Evolutionary conservation across 2,113 vertebrate genomes (phyloP).

Genomic region (Seriola dumerili): DNA sequence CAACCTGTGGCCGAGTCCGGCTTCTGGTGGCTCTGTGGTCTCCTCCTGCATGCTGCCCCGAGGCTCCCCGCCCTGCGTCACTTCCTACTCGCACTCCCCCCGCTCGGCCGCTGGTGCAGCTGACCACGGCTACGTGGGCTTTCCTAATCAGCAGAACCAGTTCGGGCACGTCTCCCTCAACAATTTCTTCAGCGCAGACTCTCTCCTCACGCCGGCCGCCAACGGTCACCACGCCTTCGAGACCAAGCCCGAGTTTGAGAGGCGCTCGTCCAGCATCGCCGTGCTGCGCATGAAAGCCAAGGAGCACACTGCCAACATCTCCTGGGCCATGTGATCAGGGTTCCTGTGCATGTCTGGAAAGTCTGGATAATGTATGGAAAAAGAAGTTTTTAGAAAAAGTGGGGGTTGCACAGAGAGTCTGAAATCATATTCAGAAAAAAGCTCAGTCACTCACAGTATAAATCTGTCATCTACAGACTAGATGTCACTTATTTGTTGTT

Average conservation of each 20-base stretch:
- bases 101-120: slow-evolving; percentile 72
- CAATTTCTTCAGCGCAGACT: slow-evolving; percentile 96
- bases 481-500: not conserved
- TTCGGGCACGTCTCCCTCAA: slow-evolving; percentile 95
- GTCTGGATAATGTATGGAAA: slow-evolving; percentile 4
- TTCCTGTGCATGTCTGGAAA: not conserved
- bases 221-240: slow-evolving; percentile 94
- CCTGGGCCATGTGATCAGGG: slow-evolving; percentile 94
- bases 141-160: slow-evolving; percentile 97
- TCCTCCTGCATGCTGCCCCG: slow-evolving; percentile 97
- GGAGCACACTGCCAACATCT: slow-evolving; percentile 98
- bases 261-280: slow-evolving; percentile 97
- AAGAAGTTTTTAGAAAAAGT: not conserved
- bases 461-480: not conserved
- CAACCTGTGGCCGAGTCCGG: slow-evolving; percentile 94
- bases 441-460: slow-evolving; percentile 22
- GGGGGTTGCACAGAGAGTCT: slow-evolving; percentile 1
- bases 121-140: slow-evolving; percentile 93
- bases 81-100: slow-evolving; percentile 93
- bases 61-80: slow-evolving; percentile 94
- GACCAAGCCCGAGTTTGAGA: slow-evolving; percentile 96
- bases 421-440: slow-evolving; percentile 1
- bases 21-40: slow-evolving; percentile 90
- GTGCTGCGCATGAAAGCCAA: slow-evolving; percentile 99
- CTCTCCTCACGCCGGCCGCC: slow-evolving; percentile 89